Evolutionary conservation across 2,113 vertebrate species (phyloP), one percentile per base, ranked within the genome.

Genomic region (Puffinus mauretanicus): DNA sequence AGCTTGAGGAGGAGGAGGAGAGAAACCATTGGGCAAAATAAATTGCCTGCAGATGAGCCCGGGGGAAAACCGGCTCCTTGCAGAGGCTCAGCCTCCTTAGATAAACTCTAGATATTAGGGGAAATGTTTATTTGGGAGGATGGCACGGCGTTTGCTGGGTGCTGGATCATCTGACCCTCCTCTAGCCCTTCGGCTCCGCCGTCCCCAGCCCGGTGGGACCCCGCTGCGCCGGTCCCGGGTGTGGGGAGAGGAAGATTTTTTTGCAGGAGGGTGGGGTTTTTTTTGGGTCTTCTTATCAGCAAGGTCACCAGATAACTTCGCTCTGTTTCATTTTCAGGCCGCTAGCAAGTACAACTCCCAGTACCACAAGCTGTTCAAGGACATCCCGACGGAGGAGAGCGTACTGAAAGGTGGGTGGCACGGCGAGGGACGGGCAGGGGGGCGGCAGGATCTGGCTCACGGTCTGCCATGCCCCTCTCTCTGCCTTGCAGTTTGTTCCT

Each of bases 321-420:
- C 67, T 98, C 95, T 96, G 96, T 96, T 98, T 95, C 94, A 57
- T 98, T 98, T 98, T 93, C 98, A 99, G 99, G 99, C 98, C 5
- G 98, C 98, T 97, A 99, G 98, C 98, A 99, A 99, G 98, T 99
- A 99, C 98, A 99, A 99, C 98, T 99, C 99, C 26, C 99, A 99
- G 96, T 99, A 99, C 98, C 99, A 99, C 98, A 99, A 99, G 97
- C 98, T 99, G 91, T 99, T 99, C 98, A 99, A 99, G 98, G 99
- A 98, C 60, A 98, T 99, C 89, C 99, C 99, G 44, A 98, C 98
- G 44, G 99, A 99, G 92, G 99, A 99, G 97, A 98, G 98, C 6
- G 99, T 99, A 82, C 98, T 99, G 98, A 99, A 99, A 99, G 99
- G 99, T 99, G 97, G 91, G 96, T 95, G 36, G 8, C n/a, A 10